Percentiles rank a stretch among this genome's conserved stretches.
Conservation (phyloP, 2,888 invertebrate genomes). For the Laothoe populi region DNA sequence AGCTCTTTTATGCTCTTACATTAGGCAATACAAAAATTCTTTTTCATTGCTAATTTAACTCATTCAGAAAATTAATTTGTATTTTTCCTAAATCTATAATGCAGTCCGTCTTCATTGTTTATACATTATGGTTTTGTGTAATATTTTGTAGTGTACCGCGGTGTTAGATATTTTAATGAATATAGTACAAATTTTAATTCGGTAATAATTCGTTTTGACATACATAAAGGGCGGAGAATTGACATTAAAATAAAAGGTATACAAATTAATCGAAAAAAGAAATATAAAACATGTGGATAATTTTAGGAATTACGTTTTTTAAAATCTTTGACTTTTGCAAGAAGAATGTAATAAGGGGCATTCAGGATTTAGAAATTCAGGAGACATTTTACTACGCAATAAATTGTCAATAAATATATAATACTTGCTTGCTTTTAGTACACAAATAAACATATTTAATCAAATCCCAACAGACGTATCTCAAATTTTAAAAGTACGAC, state of each 20-base stretch:
- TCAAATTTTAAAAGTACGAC: background rate
- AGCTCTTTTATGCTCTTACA: constrained; percentile 11
- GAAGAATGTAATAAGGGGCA: too few relatives aligned
- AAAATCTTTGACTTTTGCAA: background rate
- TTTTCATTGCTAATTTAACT: background rate
- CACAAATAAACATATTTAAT: background rate
- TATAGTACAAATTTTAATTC: constrained; percentile 12
- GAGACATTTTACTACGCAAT: background rate
- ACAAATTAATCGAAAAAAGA: background rate
- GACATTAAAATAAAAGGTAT: background rate
- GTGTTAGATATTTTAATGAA: background rate
- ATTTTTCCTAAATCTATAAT: background rate
- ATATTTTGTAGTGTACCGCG: background rate
- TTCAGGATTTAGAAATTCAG: too few relatives aligned
- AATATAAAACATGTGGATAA: background rate
- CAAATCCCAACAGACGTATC: background rate
- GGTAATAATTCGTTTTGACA: constrained; percentile 19
- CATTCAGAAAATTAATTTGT: constrained; percentile 8
- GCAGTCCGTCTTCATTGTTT: background rate
- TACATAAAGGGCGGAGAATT: constrained; percentile 8
- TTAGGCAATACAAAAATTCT: constrained; percentile 6
- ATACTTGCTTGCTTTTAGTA: too few relatives aligned
- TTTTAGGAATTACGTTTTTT: background rate
- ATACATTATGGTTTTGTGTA: background rate
- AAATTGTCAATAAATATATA: background rate